Evolutionary conservation across 2,888 invertebrate species (phyloP).

Genomic region (Aethes cnicana): DNA sequence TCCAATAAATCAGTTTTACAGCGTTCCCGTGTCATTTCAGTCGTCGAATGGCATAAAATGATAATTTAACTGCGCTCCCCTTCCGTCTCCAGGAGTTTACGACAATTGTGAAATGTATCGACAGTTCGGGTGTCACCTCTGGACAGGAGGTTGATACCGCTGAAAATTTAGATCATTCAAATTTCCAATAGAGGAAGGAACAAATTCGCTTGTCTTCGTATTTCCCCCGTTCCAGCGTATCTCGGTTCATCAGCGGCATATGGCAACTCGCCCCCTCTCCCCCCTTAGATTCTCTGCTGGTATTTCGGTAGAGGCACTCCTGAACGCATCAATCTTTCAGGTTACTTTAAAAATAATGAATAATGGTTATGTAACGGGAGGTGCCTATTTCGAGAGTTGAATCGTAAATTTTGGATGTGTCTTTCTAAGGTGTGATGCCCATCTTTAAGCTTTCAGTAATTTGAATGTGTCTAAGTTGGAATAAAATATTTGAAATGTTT

Average conservation of each 20-base stretch:
- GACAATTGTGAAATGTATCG: slow-evolving; percentile 83
- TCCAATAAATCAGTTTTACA: slow-evolving; percentile 82
- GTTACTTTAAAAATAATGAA: slow-evolving; percentile 54
- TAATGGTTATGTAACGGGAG: slow-evolving; percentile 35
- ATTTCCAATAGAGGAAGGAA: slow-evolving; percentile 43
- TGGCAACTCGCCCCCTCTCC: slow-evolving; percentile 62
- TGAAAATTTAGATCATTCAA: slow-evolving; percentile 40
- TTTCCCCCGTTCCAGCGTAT: slow-evolving; percentile 34
- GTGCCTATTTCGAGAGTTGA: slow-evolving; percentile 17
- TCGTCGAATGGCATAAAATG: slow-evolving; percentile 82
- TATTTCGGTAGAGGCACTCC: slow-evolving; percentile 67
- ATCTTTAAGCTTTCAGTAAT: no score
- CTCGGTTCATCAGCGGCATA: slow-evolving; percentile 59
- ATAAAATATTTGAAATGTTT: no score
- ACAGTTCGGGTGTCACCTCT: slow-evolving; percentile 79
- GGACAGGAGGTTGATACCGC: slow-evolving; percentile 44
- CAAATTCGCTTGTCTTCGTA: slow-evolving; percentile 41
- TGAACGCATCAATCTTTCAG: slow-evolving; percentile 75
- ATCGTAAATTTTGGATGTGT: slow-evolving; percentile 21
- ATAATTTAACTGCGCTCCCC: slow-evolving; percentile 81
- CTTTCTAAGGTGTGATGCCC: no score
- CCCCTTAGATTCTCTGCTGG: slow-evolving; percentile 44
- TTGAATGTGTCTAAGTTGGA: no score
- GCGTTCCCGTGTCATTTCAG: slow-evolving; percentile 82
- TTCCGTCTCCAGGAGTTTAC: slow-evolving; percentile 79